Evolutionary conservation across 2,888 invertebrate genomes (phyloP), one percentile per base, ranked within the genome.

Genomic region (Xestoiulus laeticollis): DNA sequence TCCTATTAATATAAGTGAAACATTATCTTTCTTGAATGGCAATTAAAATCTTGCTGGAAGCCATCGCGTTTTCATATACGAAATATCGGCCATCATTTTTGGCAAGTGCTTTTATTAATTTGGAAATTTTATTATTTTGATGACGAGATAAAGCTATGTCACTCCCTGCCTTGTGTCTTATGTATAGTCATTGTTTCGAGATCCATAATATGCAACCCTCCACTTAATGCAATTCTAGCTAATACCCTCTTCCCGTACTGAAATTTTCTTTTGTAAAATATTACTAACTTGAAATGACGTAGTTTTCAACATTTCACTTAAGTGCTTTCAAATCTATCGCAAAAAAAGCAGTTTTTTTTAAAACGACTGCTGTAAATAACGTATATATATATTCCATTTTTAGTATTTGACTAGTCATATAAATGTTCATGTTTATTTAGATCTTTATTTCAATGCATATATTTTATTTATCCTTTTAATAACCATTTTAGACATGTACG

Each of bases 51-150:
- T 78, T 1, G 78, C 78, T 78, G 78, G 78, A 78, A 78, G 78
- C 78, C 78, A 78, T 78, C 30, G 68, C 68, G 22, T 68, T 68
- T 68, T 68, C 78, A 26, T 68, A 68, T 14, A 30, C 78, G 30
- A 78, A 30, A 78, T 78, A 78, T 78, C 78, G 78, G 78, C 78
- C 78, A 30, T 68, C 68, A 12, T 22, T 68, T 22, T 22, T 68
- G 30, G 78, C 78, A 68, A 68, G 48, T 48, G 78, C 78, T 78
- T 78, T 78, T 78, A 78, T 78, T 78, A 78, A 78, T 78, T 78
- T 78, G 30, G 78, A 14, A 78, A 78, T 78, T 78, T 78, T 78
- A 78, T 78, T 78, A 78, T 78, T 78, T 78, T 78, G 78, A 78
- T 78, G 30, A 78, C 78, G 78, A 12, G 78, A 78, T 78, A 78